phyloP scores from a whole-genome alignment of 2,797 vertebrate species.

The Pteropus rufus region DNA sequence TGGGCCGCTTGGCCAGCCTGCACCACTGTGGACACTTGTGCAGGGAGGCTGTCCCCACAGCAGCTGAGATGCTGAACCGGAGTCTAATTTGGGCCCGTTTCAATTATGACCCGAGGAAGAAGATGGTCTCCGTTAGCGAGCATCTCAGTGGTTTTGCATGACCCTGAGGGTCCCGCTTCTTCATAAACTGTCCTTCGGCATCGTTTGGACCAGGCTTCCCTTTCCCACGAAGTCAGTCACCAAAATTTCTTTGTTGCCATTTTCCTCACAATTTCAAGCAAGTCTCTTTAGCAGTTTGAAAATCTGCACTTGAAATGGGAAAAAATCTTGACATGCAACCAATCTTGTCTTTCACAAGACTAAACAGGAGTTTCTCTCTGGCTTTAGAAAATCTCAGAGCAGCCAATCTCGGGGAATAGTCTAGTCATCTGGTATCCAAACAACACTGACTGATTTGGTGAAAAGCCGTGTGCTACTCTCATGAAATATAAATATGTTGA shows the following conservation, averaged over 20 bases:
- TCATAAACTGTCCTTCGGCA: neutral
- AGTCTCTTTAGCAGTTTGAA: neutral
- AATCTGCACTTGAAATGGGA: neutral
- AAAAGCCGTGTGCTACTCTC: neutral
- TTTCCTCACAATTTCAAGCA: neutral
- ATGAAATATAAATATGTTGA: slow-evolving; percentile 1
- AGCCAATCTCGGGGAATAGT: neutral
- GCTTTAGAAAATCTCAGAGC: neutral
- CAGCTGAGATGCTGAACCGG: neutral
- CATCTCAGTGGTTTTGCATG: neutral
- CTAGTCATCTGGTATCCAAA: neutral
- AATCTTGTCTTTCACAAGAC: neutral
- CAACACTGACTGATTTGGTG: neutral
- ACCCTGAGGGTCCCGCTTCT: neutral
- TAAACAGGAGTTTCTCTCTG: neutral
- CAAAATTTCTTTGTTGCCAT: neutral
- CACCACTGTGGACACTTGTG: no score
- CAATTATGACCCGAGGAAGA: neutral
- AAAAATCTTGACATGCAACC: neutral
- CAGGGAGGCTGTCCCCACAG: fast-evolving
- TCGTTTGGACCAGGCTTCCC: neutral
- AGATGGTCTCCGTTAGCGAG: neutral
- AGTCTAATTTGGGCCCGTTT: neutral
- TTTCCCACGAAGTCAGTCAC: neutral
- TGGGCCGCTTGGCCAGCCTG: fast-evolving